Percentiles rank a stretch among this genome's conserved stretches.
phyloP scores from a whole-genome alignment of 2,888 invertebrate genomes.

The Nemoura dubitans region DNA sequence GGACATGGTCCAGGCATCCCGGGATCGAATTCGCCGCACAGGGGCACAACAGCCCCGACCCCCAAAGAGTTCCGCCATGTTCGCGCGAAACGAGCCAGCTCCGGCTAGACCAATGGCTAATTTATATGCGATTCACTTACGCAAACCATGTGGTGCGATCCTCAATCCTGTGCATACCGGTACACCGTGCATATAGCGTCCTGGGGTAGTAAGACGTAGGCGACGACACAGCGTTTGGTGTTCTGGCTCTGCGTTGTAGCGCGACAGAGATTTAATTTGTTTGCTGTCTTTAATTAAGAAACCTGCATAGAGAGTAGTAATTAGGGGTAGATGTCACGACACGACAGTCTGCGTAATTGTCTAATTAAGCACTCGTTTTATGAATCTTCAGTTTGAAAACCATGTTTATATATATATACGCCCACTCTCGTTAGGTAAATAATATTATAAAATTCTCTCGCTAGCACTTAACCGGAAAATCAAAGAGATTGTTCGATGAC shows the following conservation, averaged over 20 bases:
- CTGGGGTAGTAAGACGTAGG: not conserved
- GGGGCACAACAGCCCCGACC: not conserved
- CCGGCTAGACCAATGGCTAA: not conserved
- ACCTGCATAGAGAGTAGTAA: conserved; percentile 12
- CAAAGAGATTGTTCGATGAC: not conserved
- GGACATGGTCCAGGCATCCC: not conserved
- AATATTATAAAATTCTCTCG: not conserved
- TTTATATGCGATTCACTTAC: not conserved
- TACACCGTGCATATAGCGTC: no score
- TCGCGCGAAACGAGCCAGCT: not conserved
- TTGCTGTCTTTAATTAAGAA: not conserved
- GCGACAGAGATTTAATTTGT: not conserved
- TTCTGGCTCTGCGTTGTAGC: not conserved
- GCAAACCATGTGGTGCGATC: not conserved
- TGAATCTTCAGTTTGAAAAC: not conserved
- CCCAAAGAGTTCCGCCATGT: not conserved
- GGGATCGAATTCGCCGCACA: not conserved
- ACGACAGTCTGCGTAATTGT: not conserved
- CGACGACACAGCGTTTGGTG: not conserved
- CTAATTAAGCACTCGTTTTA: conserved; percentile 4
- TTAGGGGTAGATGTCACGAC: not conserved
- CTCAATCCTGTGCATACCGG: no score
- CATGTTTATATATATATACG: not conserved
- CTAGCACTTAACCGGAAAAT: not conserved
- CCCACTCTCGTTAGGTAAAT: not conserved